Base-by-base conservation (phyloP, 1,140 invertebrate species). In the silkworm (Bombyx mori) region DNA sequence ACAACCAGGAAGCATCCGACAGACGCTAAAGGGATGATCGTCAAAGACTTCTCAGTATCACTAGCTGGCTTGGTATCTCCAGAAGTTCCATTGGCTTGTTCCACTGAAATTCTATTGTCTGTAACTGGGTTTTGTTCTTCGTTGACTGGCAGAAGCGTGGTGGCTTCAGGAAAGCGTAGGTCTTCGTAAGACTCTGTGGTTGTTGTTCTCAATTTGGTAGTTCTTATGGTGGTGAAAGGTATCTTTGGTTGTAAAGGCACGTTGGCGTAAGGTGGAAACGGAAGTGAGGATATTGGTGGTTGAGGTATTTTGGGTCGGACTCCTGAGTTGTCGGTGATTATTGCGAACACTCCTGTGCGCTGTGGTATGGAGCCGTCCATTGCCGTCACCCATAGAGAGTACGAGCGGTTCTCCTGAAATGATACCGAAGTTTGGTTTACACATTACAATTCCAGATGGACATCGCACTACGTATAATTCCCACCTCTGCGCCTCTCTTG, bases 351-450 rank as follows among this genome's bases (percentile, higher is more conserved):
- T 73, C 85, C 82, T 12, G 75, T 77, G 47, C 69, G 63, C 60
- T 80, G 80, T 3, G 84, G 82, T 59, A 87, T 77, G 1, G 69
- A 72, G 7, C 81, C 81, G 65, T 81, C 81, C 46, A 69, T 62
- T 10, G 79, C 71, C 12, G 77, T 85, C 7, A 87, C 84, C 84
- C 82, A 87, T 46, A 87, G 57, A 0, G 77, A 84, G 54, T 81
- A 87, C 3, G 82, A 70, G 44, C 68, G 65, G 57, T 84, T 85
- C 73, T 85, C 83, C 83, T 86, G 70, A 58, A 62, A 66, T 63
- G 57, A 58, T 49, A 54, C 46, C 6, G 6, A 51, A 51, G 7
- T 22, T 22, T 18, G 12, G 12, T 9, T 22, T 47, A 8, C 4
- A 35, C 4, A 35, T 35, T 35, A 35, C 2, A 35, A 35, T 35